Percentiles rank a stretch among this genome's conserved stretches.
Conservation (phyloP, 1,140 invertebrate species). For the Venustaconcha ellipsiformis region DNA sequence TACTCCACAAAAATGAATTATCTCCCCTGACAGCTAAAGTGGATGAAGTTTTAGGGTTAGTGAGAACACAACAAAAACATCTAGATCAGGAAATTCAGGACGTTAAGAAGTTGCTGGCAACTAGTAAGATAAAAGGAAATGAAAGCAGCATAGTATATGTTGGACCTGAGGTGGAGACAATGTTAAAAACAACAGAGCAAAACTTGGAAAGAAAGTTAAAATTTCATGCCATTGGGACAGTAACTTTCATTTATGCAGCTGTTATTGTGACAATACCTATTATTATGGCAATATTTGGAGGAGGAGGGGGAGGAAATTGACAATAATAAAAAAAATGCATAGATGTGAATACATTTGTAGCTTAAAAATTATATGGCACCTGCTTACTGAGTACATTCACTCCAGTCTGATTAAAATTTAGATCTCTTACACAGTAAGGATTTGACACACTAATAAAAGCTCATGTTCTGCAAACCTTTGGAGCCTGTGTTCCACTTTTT, state of each 20-base stretch:
- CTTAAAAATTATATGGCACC: too few species aligned
- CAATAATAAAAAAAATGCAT: too few species aligned
- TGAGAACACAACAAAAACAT: slow-evolving; percentile 47
- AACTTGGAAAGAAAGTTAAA: slow-evolving; percentile 65
- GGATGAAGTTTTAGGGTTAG: slow-evolving; percentile 42
- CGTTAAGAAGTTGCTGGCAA: slow-evolving; percentile 39
- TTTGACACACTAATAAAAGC: too few species aligned
- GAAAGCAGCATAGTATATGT: slow-evolving; percentile 57
- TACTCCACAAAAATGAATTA: slow-evolving; percentile 9
- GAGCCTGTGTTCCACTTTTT: too few species aligned
- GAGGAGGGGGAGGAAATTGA: slow-evolving; percentile 2
- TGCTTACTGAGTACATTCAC: too few species aligned
- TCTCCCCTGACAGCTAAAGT: slow-evolving; percentile 36
- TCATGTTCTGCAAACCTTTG: too few species aligned
- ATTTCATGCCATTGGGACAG: slow-evolving; percentile 56
- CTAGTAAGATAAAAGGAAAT: slow-evolving; percentile 6
- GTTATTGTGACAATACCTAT: slow-evolving; percentile 57
- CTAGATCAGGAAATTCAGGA: slow-evolving; percentile 38
- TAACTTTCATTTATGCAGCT: slow-evolving; percentile 54
- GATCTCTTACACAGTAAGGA: too few species aligned
- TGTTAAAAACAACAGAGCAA: slow-evolving; percentile 53
- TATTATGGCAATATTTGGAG: slow-evolving; percentile 54
- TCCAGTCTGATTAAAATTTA: too few species aligned
- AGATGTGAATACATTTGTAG: too few species aligned
- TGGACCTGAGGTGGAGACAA: slow-evolving; percentile 55